A percentile compares a stretch with the other conserved stretches of the same genome.
phyloP scores from a whole-genome alignment of 2,888 invertebrate genomes.

The Heliconius erato region DNA sequence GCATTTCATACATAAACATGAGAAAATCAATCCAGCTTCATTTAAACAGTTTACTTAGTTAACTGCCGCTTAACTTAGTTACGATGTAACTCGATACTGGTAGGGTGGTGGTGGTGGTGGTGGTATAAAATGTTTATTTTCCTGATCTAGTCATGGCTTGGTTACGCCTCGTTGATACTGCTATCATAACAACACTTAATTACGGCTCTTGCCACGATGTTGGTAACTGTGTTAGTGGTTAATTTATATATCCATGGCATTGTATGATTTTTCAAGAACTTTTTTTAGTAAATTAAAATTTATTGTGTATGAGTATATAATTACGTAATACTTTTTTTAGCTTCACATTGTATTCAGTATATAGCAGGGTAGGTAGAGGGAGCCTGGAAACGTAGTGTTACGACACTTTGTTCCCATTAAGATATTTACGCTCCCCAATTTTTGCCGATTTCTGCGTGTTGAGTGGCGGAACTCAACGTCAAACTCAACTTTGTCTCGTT shows the following conservation, averaged over 20 bases:
- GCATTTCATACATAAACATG: background rate
- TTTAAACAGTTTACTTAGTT: slow-evolving; percentile 13
- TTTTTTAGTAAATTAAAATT: background rate
- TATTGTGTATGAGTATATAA: too few species aligned
- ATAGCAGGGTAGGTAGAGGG: too few species aligned
- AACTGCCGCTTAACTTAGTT: background rate
- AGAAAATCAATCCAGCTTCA: background rate
- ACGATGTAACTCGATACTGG: background rate
- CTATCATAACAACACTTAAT: slow-evolving; percentile 15
- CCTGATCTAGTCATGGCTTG: slow-evolving; percentile 4
- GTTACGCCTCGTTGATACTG: slow-evolving; percentile 7
- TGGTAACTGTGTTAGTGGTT: background rate
- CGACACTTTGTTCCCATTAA: too few species aligned
- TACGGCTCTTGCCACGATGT: background rate
- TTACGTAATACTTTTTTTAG: too few species aligned
- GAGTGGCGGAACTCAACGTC: too few species aligned
- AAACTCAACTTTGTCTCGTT: too few species aligned
- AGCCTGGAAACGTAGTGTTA: too few species aligned
- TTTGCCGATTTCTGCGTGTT: too few species aligned
- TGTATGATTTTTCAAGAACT: background rate
- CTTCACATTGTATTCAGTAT: too few species aligned
- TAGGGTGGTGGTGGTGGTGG: background rate
- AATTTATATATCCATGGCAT: background rate
- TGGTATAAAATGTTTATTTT: slow-evolving; percentile 1
- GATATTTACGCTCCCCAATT: too few species aligned